Evolutionary conservation across 2,888 invertebrate species (phyloP), one percentile per base, ranked within the genome.

Genomic region (Prenolepis imparis): DNA sequence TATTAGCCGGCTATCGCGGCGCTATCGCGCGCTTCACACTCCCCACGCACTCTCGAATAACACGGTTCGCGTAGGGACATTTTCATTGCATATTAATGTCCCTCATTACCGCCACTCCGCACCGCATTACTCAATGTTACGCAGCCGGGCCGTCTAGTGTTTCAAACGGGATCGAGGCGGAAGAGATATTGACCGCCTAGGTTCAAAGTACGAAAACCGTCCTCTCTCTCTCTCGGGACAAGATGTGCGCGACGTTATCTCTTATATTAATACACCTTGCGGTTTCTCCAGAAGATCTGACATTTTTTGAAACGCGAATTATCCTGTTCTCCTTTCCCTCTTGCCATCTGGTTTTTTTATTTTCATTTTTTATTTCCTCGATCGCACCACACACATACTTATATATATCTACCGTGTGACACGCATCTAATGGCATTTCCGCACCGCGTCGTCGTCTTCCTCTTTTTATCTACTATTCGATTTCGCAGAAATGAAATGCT

Each of bases 51-150:
- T 92, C 92, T 92, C 92, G 91, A 92, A 92, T 93, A 93, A 93
- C 93, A 93, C 91, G 91, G 86, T 80, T 90, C 91, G 86, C 91
- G 91, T 90, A 91, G 93, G 93, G 93, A 93, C 93, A 93, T 93
- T 94, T 94, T 94, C 93, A 93, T 93, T 92, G 93, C 90, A 92
- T 94, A 94, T 94, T 93, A 93, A 94, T 94, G 94, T 70, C 84
- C 89, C 91, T 94, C 94, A 92, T 94, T 93, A 93, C 91, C 88
- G 90, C 90, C 92, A 93, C 93, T 93, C 94, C 91, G 88, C 93
- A 93, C 93, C 91, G 92, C 93, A 94, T 94, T 93, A 94, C 90
- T 94, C 94, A 94, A 93, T 93, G 93, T 90, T 93, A 90, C 89
- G 89, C 89, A 78, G 85, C 91, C 86, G 87, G 66, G 81, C 88